These are phyloP conservation scores for Umimayanthus kanabou DNA, from an alignment of 92 coral and sea anemone genomes.

Conservation along the genomic window DNA sequence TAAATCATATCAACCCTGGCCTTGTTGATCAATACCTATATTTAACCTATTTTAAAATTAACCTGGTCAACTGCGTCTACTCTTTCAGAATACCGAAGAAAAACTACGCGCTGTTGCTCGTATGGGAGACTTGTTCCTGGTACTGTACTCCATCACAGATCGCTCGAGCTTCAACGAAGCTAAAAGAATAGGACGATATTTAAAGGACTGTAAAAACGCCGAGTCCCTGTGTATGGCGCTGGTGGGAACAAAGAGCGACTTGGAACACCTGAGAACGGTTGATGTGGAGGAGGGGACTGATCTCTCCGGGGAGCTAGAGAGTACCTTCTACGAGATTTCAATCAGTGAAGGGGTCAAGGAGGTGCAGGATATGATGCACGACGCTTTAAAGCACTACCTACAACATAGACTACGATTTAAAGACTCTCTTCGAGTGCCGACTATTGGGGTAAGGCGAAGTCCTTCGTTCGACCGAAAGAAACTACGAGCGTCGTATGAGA, in stretches of 20 bases:
- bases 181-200: constrained; percentile 54
- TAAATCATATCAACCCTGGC: too few relatives aligned
- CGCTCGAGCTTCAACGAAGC: constrained; percentile 72
- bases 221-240: constrained; percentile 65
- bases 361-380: constrained; percentile 57
- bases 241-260: constrained; percentile 66
- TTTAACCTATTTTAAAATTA: too few relatives aligned
- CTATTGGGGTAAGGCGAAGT: constrained; percentile 43
- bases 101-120: constrained; percentile 58
- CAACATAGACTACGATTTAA: constrained; percentile 40
- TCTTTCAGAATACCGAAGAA: constrained; percentile 61
- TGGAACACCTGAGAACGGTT: constrained; percentile 65
- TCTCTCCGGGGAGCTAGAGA: constrained; percentile 58
- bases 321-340: constrained; percentile 67
- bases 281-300: constrained; percentile 62
- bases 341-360: constrained; percentile 65
- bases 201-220: constrained; percentile 51
- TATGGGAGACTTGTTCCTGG: constrained; percentile 56
- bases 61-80: not conserved
- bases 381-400: constrained; percentile 50
- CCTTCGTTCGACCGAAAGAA: constrained; percentile 54
- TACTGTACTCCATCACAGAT: constrained; percentile 66
- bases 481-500: constrained; percentile 30
- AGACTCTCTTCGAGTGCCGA: constrained; percentile 54
- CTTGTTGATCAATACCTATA: too few relatives aligned